A percentile compares a stretch with the other conserved stretches of the same genome.
phyloP scores from a whole-genome alignment of 2,888 invertebrate genomes.

The Acrobasis suavella region DNA sequence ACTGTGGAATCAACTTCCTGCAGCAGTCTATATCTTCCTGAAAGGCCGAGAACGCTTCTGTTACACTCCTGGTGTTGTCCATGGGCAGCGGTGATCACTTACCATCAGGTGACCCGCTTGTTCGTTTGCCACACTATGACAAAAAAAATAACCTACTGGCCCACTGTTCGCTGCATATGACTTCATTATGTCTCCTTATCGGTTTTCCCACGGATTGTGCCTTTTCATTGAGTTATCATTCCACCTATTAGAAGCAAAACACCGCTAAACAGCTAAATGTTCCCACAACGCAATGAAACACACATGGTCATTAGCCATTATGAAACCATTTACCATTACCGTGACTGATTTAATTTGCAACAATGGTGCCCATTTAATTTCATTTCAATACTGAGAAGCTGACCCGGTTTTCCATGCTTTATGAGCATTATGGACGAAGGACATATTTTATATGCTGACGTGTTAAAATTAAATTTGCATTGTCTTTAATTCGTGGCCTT shows the following conservation, averaged over 20 bases:
- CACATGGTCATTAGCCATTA: conserved; percentile 16
- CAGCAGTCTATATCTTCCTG: too few species aligned
- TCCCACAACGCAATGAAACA: conserved; percentile 1
- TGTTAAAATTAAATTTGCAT: background rate
- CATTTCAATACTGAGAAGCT: conserved; percentile 8
- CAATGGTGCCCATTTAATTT: conserved; percentile 9
- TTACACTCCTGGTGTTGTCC: too few species aligned
- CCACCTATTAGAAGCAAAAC: background rate
- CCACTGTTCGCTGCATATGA: background rate
- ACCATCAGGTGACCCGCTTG: too few species aligned
- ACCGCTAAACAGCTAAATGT: background rate
- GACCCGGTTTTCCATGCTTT: background rate
- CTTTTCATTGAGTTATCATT: background rate
- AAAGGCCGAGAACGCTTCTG: too few species aligned
- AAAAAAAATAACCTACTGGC: too few species aligned
- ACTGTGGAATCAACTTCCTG: too few species aligned
- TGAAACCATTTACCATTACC: conserved; percentile 6
- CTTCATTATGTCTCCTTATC: background rate
- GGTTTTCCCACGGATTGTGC: background rate
- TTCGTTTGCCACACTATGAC: too few species aligned
- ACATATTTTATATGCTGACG: background rate
- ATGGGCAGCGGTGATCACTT: too few species aligned
- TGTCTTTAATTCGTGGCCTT: too few species aligned
- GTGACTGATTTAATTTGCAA: conserved; percentile 10
- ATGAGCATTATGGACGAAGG: background rate